These are phyloP conservation scores for Therioaphis trifolii DNA, from an alignment of 2,888 invertebrate species.

Conservation along the genomic window DNA sequence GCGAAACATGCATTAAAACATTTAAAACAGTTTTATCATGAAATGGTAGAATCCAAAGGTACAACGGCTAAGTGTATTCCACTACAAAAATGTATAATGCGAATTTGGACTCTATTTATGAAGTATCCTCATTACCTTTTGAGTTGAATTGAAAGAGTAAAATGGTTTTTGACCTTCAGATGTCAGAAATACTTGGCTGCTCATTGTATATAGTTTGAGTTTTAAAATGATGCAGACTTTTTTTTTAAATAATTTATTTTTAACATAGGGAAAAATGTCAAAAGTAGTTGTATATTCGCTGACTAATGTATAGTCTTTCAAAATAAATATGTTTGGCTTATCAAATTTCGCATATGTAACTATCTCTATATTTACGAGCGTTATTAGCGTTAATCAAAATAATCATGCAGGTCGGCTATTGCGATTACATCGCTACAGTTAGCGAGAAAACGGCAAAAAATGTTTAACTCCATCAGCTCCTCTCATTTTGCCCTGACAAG, in stretches of 20 bases:
- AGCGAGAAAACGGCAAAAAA: too few relatives aligned
- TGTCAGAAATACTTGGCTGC: constrained; percentile 27
- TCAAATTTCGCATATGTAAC: not conserved
- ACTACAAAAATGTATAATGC: constrained; percentile 1
- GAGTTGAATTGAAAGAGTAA: constrained; percentile 34
- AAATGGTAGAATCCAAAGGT: not conserved
- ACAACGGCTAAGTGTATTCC: not conserved
- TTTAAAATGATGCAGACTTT: not conserved
- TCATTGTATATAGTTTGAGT: not conserved
- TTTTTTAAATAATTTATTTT: constrained; percentile 46
- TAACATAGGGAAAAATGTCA: constrained; percentile 48
- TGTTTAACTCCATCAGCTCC: too few relatives aligned
- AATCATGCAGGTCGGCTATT: too few relatives aligned
- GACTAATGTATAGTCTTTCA: not conserved
- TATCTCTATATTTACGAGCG: too few relatives aligned
- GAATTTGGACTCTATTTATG: not conserved
- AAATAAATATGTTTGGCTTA: not conserved
- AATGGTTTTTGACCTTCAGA: constrained; percentile 44
- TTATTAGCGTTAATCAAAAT: too few relatives aligned
- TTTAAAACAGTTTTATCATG: not conserved
- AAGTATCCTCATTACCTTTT: constrained; percentile 13
- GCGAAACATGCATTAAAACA: too few relatives aligned
- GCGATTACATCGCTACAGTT: too few relatives aligned
- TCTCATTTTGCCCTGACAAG: too few relatives aligned
- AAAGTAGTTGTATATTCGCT: constrained; percentile 18